Evolutionary conservation across 2,888 invertebrate species (phyloP).

Genomic region (Meliscaeva auricollis): DNA sequence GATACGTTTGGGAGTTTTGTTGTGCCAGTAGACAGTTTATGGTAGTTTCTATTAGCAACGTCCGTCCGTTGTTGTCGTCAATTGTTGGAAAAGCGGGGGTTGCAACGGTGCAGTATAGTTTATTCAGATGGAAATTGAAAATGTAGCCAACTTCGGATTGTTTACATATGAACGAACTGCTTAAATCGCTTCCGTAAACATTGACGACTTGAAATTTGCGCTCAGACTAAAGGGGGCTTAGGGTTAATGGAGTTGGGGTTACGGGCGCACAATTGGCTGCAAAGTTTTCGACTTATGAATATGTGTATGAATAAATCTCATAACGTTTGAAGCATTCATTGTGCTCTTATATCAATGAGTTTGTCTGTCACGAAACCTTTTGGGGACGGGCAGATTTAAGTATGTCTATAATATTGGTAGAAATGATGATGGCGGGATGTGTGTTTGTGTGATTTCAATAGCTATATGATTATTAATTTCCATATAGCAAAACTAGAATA

Average conservation of each 20-base stretch:
- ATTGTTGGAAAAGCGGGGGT: conserved; percentile 57
- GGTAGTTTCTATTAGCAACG: conserved; percentile 83
- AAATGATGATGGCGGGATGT: background rate
- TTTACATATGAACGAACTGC: conserved; percentile 74
- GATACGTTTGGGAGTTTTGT: conserved; percentile 77
- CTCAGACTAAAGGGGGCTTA: background rate
- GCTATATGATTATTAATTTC: no score
- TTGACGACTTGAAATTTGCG: background rate
- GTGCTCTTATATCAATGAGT: background rate
- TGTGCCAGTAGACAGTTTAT: conserved; percentile 81
- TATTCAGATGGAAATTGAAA: conserved; percentile 41
- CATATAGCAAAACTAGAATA: no score
- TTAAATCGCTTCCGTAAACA: conserved; percentile 58
- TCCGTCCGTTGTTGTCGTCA: conserved; percentile 58
- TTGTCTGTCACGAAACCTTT: background rate
- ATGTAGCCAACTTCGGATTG: conserved; percentile 77
- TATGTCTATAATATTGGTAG: background rate
- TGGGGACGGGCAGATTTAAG: background rate
- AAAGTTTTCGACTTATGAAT: background rate
- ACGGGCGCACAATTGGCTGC: background rate
- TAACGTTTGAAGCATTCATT: background rate
- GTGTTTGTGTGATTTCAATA: background rate
- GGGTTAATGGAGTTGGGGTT: conserved; percentile 1
- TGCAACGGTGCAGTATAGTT: background rate
- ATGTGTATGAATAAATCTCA: background rate